Percentiles rank a stretch among this genome's conserved stretches.
These are phyloP conservation scores for Contarinia nasturtii DNA, from an alignment of 1,140 invertebrate genomes.

Conservation along the genomic window DNA sequence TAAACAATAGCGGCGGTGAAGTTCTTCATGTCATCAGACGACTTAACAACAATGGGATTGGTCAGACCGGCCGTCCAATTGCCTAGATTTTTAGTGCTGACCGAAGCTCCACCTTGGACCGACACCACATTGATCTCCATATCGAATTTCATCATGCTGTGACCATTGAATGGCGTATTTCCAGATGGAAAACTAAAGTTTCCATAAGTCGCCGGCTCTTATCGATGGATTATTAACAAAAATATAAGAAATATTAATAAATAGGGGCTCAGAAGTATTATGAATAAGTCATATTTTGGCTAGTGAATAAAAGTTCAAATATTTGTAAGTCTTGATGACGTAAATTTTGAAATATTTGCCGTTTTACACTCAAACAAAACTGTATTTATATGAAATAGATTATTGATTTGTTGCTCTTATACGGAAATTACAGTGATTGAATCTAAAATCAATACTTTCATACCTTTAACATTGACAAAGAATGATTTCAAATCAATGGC, in stretches of 20 bases:
- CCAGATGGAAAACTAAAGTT: slow-evolving; percentile 29
- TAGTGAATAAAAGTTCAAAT: too few species aligned
- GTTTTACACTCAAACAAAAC: slow-evolving; percentile 6
- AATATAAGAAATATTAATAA: too few species aligned
- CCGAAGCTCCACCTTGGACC: slow-evolving; percentile 39
- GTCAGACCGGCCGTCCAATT: slow-evolving; percentile 46
- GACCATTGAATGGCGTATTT: slow-evolving; percentile 35
- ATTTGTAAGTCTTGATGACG: too few species aligned
- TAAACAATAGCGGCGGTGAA: slow-evolving; percentile 62
- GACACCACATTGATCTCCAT: slow-evolving; percentile 45
- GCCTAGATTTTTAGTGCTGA: slow-evolving; percentile 38
- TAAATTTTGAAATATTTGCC: slow-evolving; percentile 13
- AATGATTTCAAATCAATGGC: slow-evolving; percentile 35
- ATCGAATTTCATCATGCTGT: slow-evolving; percentile 51
- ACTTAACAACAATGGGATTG: slow-evolving; percentile 36
- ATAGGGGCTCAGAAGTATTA: too few species aligned
- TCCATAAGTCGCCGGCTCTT: slow-evolving; percentile 43
- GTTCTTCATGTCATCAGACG: slow-evolving; percentile 44
- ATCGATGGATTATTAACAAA: too few species aligned
- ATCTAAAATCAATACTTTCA: too few species aligned
- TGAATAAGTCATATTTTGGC: too few species aligned
- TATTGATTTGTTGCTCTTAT: too few species aligned
- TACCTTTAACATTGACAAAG: slow-evolving; percentile 30
- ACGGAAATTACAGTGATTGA: too few species aligned
- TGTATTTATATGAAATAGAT: slow-evolving; percentile 17